Base-by-base conservation (phyloP, 2,797 vertebrate genomes). In the Eulemur mongoz region DNA sequence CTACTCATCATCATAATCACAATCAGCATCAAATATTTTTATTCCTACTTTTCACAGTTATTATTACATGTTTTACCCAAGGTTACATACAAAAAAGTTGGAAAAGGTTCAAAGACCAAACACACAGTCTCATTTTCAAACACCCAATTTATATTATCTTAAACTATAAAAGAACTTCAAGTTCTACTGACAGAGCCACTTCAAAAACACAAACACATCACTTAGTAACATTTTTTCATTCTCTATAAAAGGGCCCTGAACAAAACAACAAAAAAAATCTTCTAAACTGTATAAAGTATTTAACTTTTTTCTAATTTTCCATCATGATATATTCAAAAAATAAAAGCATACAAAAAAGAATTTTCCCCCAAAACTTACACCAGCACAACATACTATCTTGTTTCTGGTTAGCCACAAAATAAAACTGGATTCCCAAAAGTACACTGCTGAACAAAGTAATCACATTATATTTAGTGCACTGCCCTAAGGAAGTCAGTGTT, bases 91-190 rank as follows among this genome's bases (percentile, higher is more conserved):
- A 12, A 69, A 92, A 65, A 86, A 80, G 59, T 5, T 94, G 35
- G 78, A 96, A n/a, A 83, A 84, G 7, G 30, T 75, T 91, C 82
- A 94, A 92, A 93, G 38, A 82, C 48, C 54, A 96, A 79, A 95
- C 9, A 82, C 10, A 35, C 4, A 84, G 52, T 82, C 20, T 13
- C 32, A 89, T 80, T 75, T 93, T 89, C 94, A 94, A 91, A 93
- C 15, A 89, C 18, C 30, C 22, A 75, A 59, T 13, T 87, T 63
- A 85, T 78, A 84, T 82, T 84, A 85, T 84, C 84, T 91, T 69
- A 92, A 97, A 92, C 80, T 75, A 89, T 35, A 70, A 79, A 85
- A 86, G 54, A 84, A 91, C 30, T 61, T 89, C 73, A 89, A 94
- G 75, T 86, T 82, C 86, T 52, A 50, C 35, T 45, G 79, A 93